Evolutionary conservation across 2,888 invertebrate species (phyloP).

Genomic region (Pheosia gnoma): DNA sequence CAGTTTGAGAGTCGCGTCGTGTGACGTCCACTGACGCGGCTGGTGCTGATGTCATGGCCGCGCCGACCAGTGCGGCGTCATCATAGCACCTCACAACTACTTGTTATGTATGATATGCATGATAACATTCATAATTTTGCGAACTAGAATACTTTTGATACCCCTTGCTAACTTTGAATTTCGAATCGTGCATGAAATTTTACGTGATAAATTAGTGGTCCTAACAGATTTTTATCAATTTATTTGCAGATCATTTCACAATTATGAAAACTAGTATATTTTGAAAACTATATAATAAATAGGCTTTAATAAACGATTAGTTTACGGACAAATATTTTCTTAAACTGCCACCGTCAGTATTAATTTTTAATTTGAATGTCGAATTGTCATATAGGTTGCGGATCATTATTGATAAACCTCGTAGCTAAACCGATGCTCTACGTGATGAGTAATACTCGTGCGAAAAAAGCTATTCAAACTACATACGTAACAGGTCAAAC

Average conservation of each 20-base stretch:
- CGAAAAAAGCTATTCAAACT: constrained; percentile 57
- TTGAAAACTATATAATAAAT: background rate
- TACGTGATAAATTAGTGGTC: no score
- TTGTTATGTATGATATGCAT: constrained; percentile 31
- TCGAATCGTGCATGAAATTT: background rate
- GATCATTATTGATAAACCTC: constrained; percentile 62
- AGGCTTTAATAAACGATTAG: background rate
- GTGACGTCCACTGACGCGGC: constrained; percentile 74
- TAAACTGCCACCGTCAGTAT: background rate
- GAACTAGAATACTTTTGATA: background rate
- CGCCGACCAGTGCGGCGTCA: constrained; percentile 59
- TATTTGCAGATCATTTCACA: background rate
- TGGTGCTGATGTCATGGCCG: constrained; percentile 73
- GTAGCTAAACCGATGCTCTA: constrained; percentile 53
- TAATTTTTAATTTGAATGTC: background rate
- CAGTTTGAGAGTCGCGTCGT: constrained; percentile 58
- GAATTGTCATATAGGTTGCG: constrained; percentile 42
- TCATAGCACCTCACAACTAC: constrained; percentile 39
- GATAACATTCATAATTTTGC: constrained; percentile 10
- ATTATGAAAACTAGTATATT: background rate
- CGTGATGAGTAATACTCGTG: constrained; percentile 69
- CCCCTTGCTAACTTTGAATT: no score
- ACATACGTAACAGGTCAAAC: constrained; percentile 56
- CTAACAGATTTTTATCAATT: no score
- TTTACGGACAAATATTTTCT: background rate